phyloP scores from a whole-genome alignment of 2,113 vertebrate genomes.

The Onychostoma macrolepis region DNA sequence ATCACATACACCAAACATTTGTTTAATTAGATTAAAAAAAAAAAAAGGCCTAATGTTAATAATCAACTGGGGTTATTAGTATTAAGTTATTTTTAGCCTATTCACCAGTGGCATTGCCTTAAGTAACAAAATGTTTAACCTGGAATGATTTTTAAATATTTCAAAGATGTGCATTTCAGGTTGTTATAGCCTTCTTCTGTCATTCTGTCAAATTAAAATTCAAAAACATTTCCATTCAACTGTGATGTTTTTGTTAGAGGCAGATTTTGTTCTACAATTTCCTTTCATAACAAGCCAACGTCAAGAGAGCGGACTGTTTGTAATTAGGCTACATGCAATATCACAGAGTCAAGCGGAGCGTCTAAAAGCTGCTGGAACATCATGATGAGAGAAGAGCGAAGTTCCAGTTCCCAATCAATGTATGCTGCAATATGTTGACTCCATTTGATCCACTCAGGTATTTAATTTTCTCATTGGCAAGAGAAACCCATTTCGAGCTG shows the following conservation, averaged over 20 bases:
- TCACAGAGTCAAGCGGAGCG: not conserved
- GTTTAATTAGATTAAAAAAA: no score
- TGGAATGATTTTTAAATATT: not conserved
- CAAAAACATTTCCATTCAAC: no score
- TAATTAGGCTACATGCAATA: not conserved
- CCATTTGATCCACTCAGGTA: no score
- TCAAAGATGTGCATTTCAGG: not conserved
- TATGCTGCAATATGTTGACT: not conserved
- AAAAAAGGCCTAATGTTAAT: no score
- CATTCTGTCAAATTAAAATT: not conserved
- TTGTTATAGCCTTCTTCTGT: not conserved
- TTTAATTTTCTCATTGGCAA: no score
- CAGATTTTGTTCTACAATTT: no score
- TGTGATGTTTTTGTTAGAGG: no score
- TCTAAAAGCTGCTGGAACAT: not conserved
- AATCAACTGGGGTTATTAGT: no score
- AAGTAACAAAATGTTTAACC: no score
- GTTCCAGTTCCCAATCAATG: not conserved
- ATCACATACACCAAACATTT: not conserved
- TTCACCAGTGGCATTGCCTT: no score
- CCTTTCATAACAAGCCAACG: not conserved
- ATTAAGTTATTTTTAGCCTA: no score
- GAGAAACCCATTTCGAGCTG: not conserved
- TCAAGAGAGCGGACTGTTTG: not conserved
- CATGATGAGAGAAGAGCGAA: not conserved